A percentile compares a stretch with the other conserved stretches of the same genome.
Evolutionary conservation across 2,113 vertebrate genomes (phyloP).

Genomic region (Ornithorhynchus anatinus): DNA sequence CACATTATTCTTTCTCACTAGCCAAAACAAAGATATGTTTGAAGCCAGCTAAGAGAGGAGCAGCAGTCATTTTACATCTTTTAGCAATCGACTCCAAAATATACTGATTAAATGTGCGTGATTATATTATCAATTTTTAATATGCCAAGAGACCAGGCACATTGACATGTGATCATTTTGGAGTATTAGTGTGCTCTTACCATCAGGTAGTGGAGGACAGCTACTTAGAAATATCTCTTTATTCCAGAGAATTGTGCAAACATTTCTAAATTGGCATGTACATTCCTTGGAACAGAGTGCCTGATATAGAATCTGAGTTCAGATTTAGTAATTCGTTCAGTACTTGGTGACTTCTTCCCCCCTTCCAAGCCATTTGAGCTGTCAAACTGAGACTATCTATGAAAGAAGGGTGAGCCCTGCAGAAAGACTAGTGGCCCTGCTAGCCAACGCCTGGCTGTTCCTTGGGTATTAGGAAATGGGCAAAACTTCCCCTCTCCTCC

Average conservation of each 20-base stretch:
- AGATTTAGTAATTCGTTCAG: background rate
- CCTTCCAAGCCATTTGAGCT: no score
- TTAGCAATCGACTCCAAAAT: slow-evolving; percentile 33
- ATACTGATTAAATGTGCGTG: slow-evolving; percentile 34
- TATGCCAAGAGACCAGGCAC: slow-evolving; percentile 16
- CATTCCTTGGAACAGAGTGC: background rate
- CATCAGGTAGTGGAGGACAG: slow-evolving; percentile 28
- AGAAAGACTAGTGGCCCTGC: no score
- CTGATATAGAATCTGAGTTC: background rate
- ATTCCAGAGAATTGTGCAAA: background rate
- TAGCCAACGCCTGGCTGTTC: no score
- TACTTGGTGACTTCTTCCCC: background rate
- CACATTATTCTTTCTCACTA: background rate
- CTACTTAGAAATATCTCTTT: slow-evolving; percentile 20
- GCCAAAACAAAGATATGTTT: background rate
- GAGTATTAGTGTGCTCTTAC: slow-evolving; percentile 27
- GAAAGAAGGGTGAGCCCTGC: no score
- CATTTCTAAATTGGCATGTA: slow-evolving; percentile 24
- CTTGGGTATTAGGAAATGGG: no score
- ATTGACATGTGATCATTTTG: background rate
- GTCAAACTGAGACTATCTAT: no score
- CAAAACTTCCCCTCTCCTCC: background rate
- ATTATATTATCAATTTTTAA: slow-evolving; percentile 40
- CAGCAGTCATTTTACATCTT: background rate
- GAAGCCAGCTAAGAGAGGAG: background rate